Conservation (phyloP, 35 echinoderm and acorn worm species). For the Anneissia japonica region DNA sequence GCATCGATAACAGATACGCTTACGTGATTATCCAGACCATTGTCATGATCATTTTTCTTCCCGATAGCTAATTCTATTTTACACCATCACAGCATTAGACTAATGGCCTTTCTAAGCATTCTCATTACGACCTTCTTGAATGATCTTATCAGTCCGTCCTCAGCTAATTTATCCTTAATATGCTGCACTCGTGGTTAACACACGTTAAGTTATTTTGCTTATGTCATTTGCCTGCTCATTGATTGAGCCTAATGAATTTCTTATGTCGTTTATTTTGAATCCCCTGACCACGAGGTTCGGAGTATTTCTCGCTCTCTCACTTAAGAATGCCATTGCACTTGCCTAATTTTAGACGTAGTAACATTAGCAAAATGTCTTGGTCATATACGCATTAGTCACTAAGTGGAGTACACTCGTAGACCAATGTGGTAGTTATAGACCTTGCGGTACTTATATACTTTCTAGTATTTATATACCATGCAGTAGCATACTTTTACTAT, state of each 20-base stretch:
- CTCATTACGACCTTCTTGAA: not conserved
- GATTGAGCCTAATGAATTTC: not conserved
- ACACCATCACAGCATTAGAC: not conserved
- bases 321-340: not conserved
- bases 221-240: not conserved
- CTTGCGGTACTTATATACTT: not conserved
- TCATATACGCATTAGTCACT: not conserved
- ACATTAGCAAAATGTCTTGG: not conserved
- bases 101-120: not conserved
- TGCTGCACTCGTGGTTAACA: not conserved
- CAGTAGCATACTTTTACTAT: not conserved
- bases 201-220: slow-evolving; percentile 1
- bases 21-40: not conserved
- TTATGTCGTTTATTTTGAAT: not conserved
- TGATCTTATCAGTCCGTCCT: not conserved
- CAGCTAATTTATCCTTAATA: not conserved
- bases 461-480: not conserved
- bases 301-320: not conserved
- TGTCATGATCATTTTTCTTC: not conserved
- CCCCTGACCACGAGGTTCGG: not conserved
- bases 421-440: not conserved
- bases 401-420: not conserved
- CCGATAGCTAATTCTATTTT: not conserved
- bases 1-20: not conserved
- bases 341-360: not conserved